A percentile compares a stretch with the other conserved stretches of the same genome.
Conservation (phyloP, 2,888 invertebrate genomes). For the Galeruca laticollis region DNA sequence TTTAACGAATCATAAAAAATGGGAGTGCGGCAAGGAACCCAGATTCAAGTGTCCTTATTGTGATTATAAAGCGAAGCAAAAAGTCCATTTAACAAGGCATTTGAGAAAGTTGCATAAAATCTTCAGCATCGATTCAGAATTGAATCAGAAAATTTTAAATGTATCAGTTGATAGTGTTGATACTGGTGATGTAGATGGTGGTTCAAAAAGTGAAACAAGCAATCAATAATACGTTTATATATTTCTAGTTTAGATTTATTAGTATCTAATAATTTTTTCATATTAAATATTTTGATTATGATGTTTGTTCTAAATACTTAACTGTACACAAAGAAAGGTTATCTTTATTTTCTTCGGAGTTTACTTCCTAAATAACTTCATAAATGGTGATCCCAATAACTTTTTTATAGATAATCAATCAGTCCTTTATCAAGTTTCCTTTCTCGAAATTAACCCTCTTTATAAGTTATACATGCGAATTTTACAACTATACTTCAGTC, state of each 20-base stretch:
- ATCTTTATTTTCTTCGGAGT: too few relatives aligned
- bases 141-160: conserved; percentile 16
- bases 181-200: background rate
- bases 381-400: too few relatives aligned
- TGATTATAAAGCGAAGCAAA: conserved; percentile 80
- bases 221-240: background rate
- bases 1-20: conserved; percentile 40
- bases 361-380: too few relatives aligned
- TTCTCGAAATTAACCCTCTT: too few relatives aligned
- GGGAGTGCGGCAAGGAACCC: conserved; percentile 48
- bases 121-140: conserved; percentile 14
- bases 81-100: conserved; percentile 82
- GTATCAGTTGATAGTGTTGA: background rate
- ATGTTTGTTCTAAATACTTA: too few relatives aligned
- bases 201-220: background rate
- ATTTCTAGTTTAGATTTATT: background rate
- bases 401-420: too few relatives aligned
- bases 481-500: too few relatives aligned
- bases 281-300: background rate
- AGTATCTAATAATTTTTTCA: background rate
- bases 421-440: too few relatives aligned
- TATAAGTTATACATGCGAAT: too few relatives aligned
- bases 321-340: too few relatives aligned
- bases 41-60: conserved; percentile 64
- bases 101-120: conserved; percentile 67